Conservation (phyloP, 2,888 invertebrate species). For the Thera britannica region DNA sequence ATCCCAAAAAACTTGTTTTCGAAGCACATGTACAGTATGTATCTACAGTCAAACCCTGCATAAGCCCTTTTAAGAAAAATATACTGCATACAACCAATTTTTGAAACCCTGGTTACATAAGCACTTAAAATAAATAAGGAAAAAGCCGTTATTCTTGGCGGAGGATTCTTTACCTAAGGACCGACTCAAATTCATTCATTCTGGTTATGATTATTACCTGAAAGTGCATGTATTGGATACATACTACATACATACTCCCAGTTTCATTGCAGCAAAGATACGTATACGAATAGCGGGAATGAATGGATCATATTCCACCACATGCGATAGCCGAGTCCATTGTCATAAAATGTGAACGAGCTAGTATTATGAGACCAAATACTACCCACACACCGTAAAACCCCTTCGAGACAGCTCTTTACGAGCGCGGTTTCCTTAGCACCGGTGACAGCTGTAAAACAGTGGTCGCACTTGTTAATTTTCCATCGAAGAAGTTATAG, state of each 20-base stretch:
- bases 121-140: background rate
- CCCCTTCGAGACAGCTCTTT: slow-evolving; percentile 18
- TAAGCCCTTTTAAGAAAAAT: no score
- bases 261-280: background rate
- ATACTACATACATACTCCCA: background rate
- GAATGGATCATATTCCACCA: slow-evolving; percentile 1
- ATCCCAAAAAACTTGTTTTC: background rate
- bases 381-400: slow-evolving; percentile 8
- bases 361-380: slow-evolving; percentile 16
- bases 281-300: background rate
- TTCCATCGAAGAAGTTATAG: no score
- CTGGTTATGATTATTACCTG: no score
- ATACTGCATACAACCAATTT: no score
- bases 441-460: background rate
- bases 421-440: background rate
- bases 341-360: slow-evolving; percentile 12
- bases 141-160: background rate
- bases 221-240: no score
- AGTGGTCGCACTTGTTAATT: no score
- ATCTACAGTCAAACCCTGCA: no score
- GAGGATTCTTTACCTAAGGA: no score
- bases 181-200: no score
- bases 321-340: slow-evolving; percentile 8
- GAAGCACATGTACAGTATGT: background rate
- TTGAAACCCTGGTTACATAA: background rate